Evolutionary conservation across 2,888 invertebrate species (phyloP), one percentile per base, ranked within the genome.

Genomic region (Scaptodrosophila latifasciaeformis): DNA sequence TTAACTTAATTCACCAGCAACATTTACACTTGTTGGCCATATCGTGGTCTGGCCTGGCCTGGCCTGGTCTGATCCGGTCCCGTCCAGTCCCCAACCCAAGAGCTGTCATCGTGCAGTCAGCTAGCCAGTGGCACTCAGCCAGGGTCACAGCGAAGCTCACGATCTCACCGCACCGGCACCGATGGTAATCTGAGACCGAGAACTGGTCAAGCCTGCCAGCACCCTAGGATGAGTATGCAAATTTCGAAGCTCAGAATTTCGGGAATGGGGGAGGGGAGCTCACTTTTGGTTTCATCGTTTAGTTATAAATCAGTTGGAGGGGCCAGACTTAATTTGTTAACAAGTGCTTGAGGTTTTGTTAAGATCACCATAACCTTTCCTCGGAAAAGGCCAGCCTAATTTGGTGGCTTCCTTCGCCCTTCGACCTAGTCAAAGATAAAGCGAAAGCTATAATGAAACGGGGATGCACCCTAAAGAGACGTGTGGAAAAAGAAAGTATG

Each of bases 1-100:
- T 74, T 60, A 70, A 69, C 74, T 67, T 71, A 79, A 79, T 82
- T 79, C 78, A 81, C 79, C 69, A 62, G 60, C 64, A 65, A 63
- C 69, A 53, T 70, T 69, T 64, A 81, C 81, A 82, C 79, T 81
- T 80, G 82, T 82, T 67, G 43, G 54, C 13, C 10, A 9, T 27
- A 37, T 24, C 15, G 15, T 37, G 18, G 12, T 34, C 34, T 34
- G 15, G 12, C 6, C 6, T 31, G 31, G n/a, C 31, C 12, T 10
- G 10, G n/a, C 10, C 15, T 34, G 34, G 5, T 15, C 34, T 13
- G 4, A 15, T 34, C 34, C n/a, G n/a, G n/a, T n/a, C n/a, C n/a
- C n/a, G n/a, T 34, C 2, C 34, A 4, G 34, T 15, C 31, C 31
- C 3, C 31, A 9, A 7, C 34, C 34, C n/a, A 12, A 5, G 6